Conservation (phyloP, 2,113 vertebrate species). For the Chloropsis hardwickii region DNA sequence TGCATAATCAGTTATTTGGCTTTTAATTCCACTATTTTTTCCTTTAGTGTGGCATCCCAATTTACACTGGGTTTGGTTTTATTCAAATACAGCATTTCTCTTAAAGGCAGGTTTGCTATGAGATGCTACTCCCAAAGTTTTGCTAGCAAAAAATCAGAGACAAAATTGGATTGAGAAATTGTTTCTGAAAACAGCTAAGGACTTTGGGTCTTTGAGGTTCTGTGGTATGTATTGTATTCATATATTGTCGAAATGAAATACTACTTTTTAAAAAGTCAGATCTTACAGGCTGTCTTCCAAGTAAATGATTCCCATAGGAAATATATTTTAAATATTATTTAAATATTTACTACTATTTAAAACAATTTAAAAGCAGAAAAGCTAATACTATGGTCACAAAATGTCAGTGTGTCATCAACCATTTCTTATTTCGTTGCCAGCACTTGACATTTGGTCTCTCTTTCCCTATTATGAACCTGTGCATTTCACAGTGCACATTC, state of each 20-base stretch:
- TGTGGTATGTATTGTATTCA: constrained; percentile 38
- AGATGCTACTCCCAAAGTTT: constrained; percentile 51
- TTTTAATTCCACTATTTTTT: not conserved
- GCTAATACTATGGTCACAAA: constrained; percentile 50
- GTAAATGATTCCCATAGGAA: constrained; percentile 63
- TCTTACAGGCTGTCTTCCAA: constrained; percentile 69
- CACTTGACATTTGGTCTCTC: constrained; percentile 49
- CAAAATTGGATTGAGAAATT: constrained; percentile 22
- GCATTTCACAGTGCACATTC: constrained; percentile 35
- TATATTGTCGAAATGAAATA: constrained; percentile 57
- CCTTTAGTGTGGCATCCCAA: not conserved
- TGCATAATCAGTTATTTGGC: not conserved
- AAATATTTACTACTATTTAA: constrained; percentile 73
- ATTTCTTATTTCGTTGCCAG: constrained; percentile 38
- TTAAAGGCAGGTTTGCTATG: constrained; percentile 35
- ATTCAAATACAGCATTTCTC: not conserved
- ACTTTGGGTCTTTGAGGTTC: constrained; percentile 46
- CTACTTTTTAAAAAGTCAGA: constrained; percentile 52
- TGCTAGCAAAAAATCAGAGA: not conserved
- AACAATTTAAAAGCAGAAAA: constrained; percentile 59
- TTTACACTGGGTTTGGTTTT: not conserved
- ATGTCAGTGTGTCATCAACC: constrained; percentile 44
- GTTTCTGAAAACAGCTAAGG: constrained; percentile 44
- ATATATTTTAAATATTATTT: constrained; percentile 73
- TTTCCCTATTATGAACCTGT: constrained; percentile 30